A percentile compares a stretch with the other conserved stretches of the same genome.
These are phyloP conservation scores for Drosophila kanapiae DNA, from an alignment of 1,140 invertebrate species.

Conservation along the genomic window DNA sequence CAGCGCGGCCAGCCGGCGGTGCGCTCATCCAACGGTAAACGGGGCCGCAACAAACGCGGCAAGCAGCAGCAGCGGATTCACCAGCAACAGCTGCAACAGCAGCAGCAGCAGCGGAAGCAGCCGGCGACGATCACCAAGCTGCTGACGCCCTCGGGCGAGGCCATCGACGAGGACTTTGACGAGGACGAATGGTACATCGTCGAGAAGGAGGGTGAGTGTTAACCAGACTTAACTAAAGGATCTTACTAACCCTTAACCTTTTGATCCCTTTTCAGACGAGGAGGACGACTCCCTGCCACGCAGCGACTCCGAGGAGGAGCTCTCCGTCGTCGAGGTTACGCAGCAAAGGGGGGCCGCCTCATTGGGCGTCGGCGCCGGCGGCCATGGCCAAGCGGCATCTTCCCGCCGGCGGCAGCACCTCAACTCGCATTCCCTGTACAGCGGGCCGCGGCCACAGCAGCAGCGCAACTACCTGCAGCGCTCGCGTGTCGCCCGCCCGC, in stretches of 20 bases:
- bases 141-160: conserved; percentile 57
- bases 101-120: conserved; percentile 64
- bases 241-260: background rate
- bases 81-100: conserved; percentile 32
- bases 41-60: conserved; percentile 65
- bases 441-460: conserved; percentile 70
- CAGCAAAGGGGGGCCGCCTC: conserved; percentile 25
- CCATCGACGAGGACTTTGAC: conserved; percentile 68
- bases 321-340: conserved; percentile 63
- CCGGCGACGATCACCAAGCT: conserved; percentile 61
- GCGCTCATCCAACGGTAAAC: conserved; percentile 55
- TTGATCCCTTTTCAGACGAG: conserved; percentile 46
- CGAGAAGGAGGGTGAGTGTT: conserved; percentile 78
- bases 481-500: conserved; percentile 56
- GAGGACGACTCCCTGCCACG: conserved; percentile 76
- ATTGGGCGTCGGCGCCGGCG: conserved; percentile 5
- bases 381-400: conserved; percentile 32
- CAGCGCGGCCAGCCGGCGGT: conserved; percentile 51
- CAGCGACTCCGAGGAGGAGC: conserved; percentile 81
- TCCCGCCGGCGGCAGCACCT: conserved; percentile 57
- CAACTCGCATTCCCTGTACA: conserved; percentile 78
- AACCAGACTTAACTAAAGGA: background rate
- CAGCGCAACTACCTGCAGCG: conserved; percentile 76
- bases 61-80: conserved; percentile 47
- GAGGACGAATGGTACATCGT: conserved; percentile 85